phyloP scores from a whole-genome alignment of 2,113 vertebrate species.

The Thinocorus orbignyianus region DNA sequence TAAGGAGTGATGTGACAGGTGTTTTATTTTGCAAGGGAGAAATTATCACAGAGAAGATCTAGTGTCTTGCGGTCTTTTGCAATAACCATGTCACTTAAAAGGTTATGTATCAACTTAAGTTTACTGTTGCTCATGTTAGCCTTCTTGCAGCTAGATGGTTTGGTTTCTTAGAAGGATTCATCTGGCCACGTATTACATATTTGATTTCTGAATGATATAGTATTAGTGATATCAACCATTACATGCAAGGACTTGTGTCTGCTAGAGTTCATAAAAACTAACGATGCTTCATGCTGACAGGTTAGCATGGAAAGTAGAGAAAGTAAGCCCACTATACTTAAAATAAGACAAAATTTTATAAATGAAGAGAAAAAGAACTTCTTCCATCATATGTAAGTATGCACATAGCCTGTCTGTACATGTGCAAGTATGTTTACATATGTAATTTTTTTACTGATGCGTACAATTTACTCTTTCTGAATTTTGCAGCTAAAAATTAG shows the following conservation, averaged over 20 bases:
- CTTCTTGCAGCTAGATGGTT: background rate
- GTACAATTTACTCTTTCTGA: background rate
- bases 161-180: background rate
- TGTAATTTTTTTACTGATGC: background rate
- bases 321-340: background rate
- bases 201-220: background rate
- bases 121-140: background rate
- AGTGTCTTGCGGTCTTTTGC: background rate
- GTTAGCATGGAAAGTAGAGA: background rate
- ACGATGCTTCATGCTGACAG: background rate
- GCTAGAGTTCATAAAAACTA: background rate
- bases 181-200: background rate
- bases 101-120: background rate
- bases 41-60: background rate
- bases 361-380: background rate
- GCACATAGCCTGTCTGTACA: background rate
- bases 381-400: background rate
- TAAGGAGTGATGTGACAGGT: background rate
- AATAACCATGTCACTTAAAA: background rate
- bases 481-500: background rate
- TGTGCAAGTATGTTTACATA: accelerated
- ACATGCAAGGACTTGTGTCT: background rate
- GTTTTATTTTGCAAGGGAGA: background rate
- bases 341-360: background rate
- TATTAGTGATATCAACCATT: background rate